Conservation (phyloP, 2,888 invertebrate genomes). For the Apocheima hispidaria region DNA sequence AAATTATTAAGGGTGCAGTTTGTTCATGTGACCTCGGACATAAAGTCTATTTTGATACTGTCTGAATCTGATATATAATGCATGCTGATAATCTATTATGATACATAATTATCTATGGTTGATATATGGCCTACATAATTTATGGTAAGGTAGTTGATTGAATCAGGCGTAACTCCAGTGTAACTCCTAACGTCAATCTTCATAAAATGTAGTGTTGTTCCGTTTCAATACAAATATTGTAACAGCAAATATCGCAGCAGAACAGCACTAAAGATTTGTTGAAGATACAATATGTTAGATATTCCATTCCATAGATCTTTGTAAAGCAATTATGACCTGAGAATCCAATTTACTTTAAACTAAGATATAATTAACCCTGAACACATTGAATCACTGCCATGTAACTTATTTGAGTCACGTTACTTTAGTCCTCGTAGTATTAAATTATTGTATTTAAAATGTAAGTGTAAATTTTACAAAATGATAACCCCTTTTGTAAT, state of each 20-base stretch:
- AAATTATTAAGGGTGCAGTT: background rate
- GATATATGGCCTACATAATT: constrained; percentile 14
- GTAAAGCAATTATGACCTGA: background rate
- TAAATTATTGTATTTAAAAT: constrained; percentile 64
- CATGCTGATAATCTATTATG: background rate
- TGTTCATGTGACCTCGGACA: background rate
- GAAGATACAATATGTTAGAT: too few relatives aligned
- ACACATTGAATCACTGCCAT: constrained; percentile 49
- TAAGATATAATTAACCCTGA: constrained; percentile 28
- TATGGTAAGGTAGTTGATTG: too few relatives aligned
- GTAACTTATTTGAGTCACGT: constrained; percentile 49
- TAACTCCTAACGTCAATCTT: too few relatives aligned
- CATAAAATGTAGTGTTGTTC: too few relatives aligned
- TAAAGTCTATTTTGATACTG: constrained; percentile 21
- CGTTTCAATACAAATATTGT: too few relatives aligned
- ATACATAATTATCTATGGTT: background rate
- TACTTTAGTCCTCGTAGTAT: constrained; percentile 46
- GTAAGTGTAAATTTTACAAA: constrained; percentile 71
- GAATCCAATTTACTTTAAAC: constrained; percentile 6
- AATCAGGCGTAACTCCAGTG: too few relatives aligned
- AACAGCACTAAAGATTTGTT: too few relatives aligned
- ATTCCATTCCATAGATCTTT: constrained; percentile 1
- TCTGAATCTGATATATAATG: constrained; percentile 1
- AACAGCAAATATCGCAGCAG: too few relatives aligned
- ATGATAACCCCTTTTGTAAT: constrained; percentile 56